Conservation (phyloP, 2,888 invertebrate species). For the Fragum sueziense region DNA sequence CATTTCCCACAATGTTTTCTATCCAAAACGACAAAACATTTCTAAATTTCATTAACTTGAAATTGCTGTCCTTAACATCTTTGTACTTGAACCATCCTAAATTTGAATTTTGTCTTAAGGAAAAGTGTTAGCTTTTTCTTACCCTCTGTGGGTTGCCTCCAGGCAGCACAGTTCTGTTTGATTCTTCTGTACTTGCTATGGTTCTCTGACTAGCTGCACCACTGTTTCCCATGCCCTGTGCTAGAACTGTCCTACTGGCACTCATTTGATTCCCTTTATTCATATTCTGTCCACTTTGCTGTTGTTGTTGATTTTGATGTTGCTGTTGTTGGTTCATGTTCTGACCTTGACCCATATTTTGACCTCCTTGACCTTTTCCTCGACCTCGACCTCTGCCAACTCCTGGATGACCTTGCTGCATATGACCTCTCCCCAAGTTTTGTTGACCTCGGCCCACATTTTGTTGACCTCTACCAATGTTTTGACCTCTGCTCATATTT, state of each 20-base stretch:
- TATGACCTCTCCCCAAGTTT: not conserved
- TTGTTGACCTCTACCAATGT: not conserved
- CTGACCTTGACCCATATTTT: slow-evolving; percentile 22
- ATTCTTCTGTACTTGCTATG: not conserved
- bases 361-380: slow-evolving; percentile 32
- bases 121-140: not conserved
- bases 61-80: no score
- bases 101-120: not conserved
- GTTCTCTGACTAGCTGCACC: slow-evolving; percentile 32
- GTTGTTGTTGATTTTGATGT: slow-evolving; percentile 2
- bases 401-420: not conserved
- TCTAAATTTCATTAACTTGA: no score
- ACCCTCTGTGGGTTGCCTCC: slow-evolving; percentile 19
- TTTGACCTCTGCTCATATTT: no score
- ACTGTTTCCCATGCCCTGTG: slow-evolving; percentile 25
- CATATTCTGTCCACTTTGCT: slow-evolving; percentile 3
- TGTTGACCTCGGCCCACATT: not conserved
- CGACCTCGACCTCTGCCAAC: not conserved
- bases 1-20: not conserved
- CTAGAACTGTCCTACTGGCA: slow-evolving; percentile 21
- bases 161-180: slow-evolving; percentile 5
- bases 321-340: not conserved
- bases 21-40: no score
- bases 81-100: no score
- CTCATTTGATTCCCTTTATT: not conserved